Conservation (phyloP, 2,797 vertebrate genomes). For the Pyrocephalus nanus region DNA sequence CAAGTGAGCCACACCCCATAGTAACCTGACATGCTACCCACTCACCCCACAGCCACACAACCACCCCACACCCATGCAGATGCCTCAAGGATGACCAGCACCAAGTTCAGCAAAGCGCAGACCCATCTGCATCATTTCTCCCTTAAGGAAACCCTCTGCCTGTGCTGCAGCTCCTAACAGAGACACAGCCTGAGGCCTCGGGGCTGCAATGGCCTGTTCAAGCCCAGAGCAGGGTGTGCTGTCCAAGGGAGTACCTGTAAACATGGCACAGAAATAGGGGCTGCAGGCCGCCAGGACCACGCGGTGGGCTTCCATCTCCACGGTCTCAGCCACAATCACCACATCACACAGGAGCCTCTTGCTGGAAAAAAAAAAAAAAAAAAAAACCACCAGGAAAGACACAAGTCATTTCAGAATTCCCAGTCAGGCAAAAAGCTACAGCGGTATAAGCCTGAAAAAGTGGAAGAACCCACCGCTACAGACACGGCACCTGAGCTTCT, state of each 20-base stretch:
- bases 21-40: not conserved
- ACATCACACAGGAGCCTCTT: conserved; percentile 94
- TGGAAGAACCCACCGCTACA: not conserved
- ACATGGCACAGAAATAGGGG: conserved; percentile 98
- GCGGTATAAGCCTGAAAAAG: not conserved
- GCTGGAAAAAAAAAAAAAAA: conserved; percentile 81
- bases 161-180: not conserved
- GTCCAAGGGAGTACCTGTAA: conserved; percentile 85
- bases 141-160: not conserved
- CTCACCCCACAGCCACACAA: not conserved
- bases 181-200: not conserved
- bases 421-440: not conserved
- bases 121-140: not conserved
- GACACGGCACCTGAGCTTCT: not conserved
- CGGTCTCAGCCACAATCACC: conserved; percentile 88
- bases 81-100: not conserved
- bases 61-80: not conserved
- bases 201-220: accelerated
- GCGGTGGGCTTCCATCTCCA: conserved; percentile 91
- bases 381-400: conserved; percentile 57
- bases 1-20: not conserved
- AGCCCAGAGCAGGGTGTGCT: not conserved
- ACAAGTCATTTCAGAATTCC: conserved; percentile 29
- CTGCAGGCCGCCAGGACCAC: conserved; percentile 94
- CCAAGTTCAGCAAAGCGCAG: not conserved